These are phyloP conservation scores for Parnassius glacialis DNA, from an alignment of 2,888 invertebrate species.

Conservation along the genomic window DNA sequence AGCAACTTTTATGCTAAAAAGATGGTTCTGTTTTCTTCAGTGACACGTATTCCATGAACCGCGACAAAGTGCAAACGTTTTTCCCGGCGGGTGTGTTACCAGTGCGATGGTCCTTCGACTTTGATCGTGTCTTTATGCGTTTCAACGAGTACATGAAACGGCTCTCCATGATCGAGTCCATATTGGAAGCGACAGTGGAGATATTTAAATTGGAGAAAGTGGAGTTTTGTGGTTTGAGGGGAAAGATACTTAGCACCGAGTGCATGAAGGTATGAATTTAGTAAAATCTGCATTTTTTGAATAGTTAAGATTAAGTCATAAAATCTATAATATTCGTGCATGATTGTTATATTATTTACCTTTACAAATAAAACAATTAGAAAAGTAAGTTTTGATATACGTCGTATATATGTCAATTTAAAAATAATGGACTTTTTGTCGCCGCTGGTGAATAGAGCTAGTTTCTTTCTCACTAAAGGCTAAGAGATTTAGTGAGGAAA, in stretches of 20 bases:
- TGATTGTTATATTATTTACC: too few species aligned
- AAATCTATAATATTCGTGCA: too few species aligned
- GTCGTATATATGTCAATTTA: too few species aligned
- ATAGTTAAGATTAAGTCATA: too few species aligned
- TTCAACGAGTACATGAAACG: constrained; percentile 83
- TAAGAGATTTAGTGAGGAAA: too few species aligned
- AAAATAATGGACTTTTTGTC: too few species aligned
- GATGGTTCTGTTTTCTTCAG: constrained; percentile 39
- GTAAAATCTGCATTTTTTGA: background rate
- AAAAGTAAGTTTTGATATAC: too few species aligned
- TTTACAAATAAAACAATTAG: too few species aligned
- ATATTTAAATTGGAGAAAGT: constrained; percentile 93
- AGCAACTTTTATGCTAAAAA: background rate
- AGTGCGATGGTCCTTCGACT: constrained; percentile 88
- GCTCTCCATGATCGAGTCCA: constrained; percentile 82
- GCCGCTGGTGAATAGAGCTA: too few species aligned
- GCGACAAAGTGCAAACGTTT: constrained; percentile 76
- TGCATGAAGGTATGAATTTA: constrained; percentile 61
- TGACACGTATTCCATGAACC: constrained; percentile 77
- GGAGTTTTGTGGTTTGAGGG: constrained; percentile 86
- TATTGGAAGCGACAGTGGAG: constrained; percentile 89
- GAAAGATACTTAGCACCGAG: constrained; percentile 80
- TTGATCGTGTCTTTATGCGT: constrained; percentile 85
- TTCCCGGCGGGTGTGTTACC: constrained; percentile 80
- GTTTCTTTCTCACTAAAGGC: too few species aligned